Percentiles rank a stretch among this genome's conserved stretches.
Conservation (phyloP, 2,113 vertebrate species). For the Candoia aspera region DNA sequence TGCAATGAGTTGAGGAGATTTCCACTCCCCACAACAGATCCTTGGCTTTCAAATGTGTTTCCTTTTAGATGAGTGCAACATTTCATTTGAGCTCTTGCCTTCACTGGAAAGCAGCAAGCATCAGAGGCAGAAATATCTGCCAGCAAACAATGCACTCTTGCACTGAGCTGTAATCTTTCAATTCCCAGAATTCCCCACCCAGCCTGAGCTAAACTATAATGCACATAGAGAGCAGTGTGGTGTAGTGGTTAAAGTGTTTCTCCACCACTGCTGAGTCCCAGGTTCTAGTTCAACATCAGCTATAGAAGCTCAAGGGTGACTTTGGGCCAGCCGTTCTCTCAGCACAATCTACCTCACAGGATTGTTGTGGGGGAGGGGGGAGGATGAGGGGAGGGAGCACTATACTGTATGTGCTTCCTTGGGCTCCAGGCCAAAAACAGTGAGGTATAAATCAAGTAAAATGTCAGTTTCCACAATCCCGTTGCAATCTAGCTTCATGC, state of each 20-base stretch:
- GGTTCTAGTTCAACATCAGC: neutral
- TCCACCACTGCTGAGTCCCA: neutral
- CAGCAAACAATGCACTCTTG: neutral
- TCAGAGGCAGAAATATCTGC: neutral
- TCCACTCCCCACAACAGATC: neutral
- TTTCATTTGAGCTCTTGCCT: neutral
- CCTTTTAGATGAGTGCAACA: neutral
- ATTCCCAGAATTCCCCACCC: neutral
- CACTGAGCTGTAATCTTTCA: neutral
- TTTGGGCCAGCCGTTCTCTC: neutral
- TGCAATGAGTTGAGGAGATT: slow-evolving; percentile 7
- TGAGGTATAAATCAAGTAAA: neutral
- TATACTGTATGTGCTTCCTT: neutral
- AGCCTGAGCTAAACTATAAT: neutral
- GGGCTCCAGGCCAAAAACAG: neutral
- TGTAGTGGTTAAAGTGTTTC: neutral
- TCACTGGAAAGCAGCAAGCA: neutral
- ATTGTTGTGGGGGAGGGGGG: neutral
- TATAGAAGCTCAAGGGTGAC: neutral
- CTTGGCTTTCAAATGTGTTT: slow-evolving; percentile 7
- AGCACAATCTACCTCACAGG: neutral
- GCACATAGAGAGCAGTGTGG: neutral
- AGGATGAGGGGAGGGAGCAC: neutral
- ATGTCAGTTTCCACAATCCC: neutral
- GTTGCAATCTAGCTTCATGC: neutral